Conservation (phyloP, 2,797 vertebrate species). For the Chaetophractus vellerosus region DNA sequence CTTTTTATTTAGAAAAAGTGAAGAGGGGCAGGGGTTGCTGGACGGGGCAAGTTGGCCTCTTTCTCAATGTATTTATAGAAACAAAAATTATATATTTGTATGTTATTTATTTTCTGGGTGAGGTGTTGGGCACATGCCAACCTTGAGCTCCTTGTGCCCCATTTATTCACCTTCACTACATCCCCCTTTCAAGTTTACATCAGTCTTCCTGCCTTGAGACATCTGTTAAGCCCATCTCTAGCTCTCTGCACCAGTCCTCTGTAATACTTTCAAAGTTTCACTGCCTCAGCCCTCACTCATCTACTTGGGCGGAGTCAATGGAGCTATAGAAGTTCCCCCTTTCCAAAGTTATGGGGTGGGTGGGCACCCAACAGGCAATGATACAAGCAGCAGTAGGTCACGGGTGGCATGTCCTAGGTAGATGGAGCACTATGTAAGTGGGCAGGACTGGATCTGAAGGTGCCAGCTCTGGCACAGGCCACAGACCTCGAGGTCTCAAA, state of each 20-base stretch:
- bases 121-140: background rate
- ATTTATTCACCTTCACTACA: background rate
- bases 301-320: no score
- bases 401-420: background rate
- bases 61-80: conserved; percentile 57
- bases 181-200: background rate
- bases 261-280: no score
- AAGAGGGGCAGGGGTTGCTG: background rate
- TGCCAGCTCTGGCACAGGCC: conserved; percentile 66
- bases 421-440: background rate
- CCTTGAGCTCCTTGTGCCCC: background rate
- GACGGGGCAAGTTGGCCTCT: background rate
- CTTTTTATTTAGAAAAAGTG: conserved; percentile 32
- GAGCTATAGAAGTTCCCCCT: no score
- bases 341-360: no score
- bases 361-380: background rate
- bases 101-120: background rate
- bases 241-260: no score
- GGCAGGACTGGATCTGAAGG: background rate
- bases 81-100: background rate
- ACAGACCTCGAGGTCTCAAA: conserved; percentile 82
- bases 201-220: no score
- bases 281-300: no score
- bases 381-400: background rate
- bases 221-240: no score